Evolutionary conservation across 35 echinoderm and acorn worm species (phyloP).

Genomic region (Apostichopus californicus): DNA sequence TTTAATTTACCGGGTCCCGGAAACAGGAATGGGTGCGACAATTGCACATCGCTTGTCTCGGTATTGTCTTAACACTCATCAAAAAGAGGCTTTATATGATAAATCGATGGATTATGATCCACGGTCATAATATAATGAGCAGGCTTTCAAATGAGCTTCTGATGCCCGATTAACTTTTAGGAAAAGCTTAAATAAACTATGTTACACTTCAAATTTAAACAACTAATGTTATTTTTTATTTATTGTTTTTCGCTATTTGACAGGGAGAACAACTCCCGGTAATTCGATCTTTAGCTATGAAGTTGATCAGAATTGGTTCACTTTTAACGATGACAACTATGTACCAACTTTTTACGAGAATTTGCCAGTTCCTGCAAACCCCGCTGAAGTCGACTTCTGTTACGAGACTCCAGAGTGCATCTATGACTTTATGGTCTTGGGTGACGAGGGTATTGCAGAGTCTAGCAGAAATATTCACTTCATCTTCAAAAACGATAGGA

Average conservation of each 20-base stretch:
- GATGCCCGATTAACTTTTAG: no score
- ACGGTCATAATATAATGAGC: no score
- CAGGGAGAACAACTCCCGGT: slow-evolving; percentile 15
- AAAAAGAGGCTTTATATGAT: no score
- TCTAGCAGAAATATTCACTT: background rate
- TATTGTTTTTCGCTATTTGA: background rate
- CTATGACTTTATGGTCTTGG: background rate
- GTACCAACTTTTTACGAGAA: background rate
- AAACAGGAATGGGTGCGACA: no score
- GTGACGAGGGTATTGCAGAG: background rate
- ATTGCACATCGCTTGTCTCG: no score
- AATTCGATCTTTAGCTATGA: background rate
- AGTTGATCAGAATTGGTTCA: background rate
- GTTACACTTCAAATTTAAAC: background rate
- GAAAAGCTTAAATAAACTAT: no score
- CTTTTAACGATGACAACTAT: background rate
- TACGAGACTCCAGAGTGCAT: background rate
- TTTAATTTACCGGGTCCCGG: no score
- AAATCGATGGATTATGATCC: no score
- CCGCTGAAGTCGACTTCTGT: background rate
- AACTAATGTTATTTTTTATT: background rate
- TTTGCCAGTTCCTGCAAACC: background rate
- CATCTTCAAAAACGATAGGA: background rate
- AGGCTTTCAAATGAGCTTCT: no score
- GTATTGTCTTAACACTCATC: no score